phyloP scores from a whole-genome alignment of 2,888 invertebrate species.

The Alcis repandata region DNA sequence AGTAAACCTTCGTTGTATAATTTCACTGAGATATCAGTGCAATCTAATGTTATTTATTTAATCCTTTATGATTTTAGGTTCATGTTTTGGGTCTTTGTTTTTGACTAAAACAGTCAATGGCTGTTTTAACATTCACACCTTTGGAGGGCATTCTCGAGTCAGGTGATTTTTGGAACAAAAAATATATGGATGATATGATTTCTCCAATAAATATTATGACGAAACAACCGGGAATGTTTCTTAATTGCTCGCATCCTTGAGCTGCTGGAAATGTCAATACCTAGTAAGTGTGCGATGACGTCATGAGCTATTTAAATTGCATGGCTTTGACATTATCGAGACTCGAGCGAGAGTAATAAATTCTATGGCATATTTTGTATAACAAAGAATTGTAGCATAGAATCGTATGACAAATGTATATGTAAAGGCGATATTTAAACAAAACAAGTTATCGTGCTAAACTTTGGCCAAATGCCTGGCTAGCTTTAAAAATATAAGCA shows the following conservation, averaged over 20 bases:
- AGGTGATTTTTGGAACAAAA: not conserved
- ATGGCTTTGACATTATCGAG: conserved; percentile 21
- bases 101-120: not conserved
- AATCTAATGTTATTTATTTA: not conserved
- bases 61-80: not conserved
- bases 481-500: not conserved
- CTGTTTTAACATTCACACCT: conserved; percentile 1
- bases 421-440: not conserved
- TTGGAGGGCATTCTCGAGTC: not conserved
- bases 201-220: not conserved
- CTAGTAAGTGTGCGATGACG: conserved; percentile 33
- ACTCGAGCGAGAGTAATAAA: conserved; percentile 5
- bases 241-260: conserved; percentile 33
- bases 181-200: not conserved
- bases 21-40: not conserved
- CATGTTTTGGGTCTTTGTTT: not conserved
- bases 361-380: not conserved
- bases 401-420: not conserved
- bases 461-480: not conserved
- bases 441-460: not conserved
- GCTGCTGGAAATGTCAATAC: conserved; percentile 34
- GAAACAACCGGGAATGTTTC: conserved; percentile 18
- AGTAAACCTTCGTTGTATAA: conserved; percentile 12
- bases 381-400: not conserved
- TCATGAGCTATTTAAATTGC: conserved; percentile 26